Conservation (phyloP, 2,888 invertebrate genomes). For the Lysandra coridon region DNA sequence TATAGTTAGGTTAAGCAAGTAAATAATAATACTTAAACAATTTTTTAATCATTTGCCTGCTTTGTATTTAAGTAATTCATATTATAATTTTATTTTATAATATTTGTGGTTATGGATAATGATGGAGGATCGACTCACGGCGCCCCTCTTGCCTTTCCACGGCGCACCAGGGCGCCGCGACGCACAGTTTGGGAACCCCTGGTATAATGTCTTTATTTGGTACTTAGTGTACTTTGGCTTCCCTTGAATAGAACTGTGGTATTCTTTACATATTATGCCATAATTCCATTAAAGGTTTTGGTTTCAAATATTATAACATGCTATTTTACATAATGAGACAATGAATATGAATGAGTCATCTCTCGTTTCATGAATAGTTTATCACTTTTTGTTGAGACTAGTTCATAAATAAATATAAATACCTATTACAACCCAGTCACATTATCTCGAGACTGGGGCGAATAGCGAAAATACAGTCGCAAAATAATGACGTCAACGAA, state of each 20-base stretch:
- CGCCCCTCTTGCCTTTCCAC: no score
- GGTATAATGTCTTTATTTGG: neutral
- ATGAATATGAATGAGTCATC: slow-evolving; percentile 1
- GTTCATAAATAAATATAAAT: neutral
- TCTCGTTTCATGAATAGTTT: neutral
- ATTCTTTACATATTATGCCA: neutral
- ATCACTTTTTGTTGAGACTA: neutral
- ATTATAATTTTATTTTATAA: no score
- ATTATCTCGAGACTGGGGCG: no score
- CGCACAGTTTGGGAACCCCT: neutral
- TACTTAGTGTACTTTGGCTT: slow-evolving; percentile 4
- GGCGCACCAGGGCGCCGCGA: no score
- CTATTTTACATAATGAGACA: neutral
- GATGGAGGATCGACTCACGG: no score
- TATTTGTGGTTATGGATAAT: no score
- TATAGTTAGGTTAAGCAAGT: no score
- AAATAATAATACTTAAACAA: no score
- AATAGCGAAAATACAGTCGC: no score
- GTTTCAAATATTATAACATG: neutral
- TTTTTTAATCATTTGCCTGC: no score
- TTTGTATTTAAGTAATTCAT: no score
- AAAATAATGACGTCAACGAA: no score
- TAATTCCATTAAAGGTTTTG: neutral
- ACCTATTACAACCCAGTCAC: neutral
- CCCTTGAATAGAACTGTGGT: neutral